Conservation (phyloP, 2,113 vertebrate species). For the Aptenodytes forsteri region DNA sequence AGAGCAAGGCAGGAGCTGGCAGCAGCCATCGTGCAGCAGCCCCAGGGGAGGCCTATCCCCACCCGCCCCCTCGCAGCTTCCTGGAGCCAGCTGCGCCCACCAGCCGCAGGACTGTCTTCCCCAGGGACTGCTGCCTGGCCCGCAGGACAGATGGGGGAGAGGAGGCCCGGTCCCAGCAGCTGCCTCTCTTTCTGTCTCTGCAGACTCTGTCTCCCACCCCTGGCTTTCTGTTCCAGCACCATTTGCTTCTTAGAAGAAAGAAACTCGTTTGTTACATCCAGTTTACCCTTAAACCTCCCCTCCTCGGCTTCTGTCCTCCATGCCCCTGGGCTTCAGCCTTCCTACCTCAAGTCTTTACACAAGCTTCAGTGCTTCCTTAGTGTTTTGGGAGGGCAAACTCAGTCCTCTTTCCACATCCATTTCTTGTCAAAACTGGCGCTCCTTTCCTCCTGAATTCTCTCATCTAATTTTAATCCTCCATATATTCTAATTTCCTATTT, state of each 20-base stretch:
- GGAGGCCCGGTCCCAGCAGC: not conserved
- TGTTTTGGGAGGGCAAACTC: not conserved
- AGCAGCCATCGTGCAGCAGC: accelerated
- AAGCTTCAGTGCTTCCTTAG: not conserved
- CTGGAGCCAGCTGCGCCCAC: not conserved
- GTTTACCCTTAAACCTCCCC: not conserved
- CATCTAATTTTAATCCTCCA: not conserved
- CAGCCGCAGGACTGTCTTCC: not conserved
- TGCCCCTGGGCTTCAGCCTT: not conserved
- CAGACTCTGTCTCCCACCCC: not conserved
- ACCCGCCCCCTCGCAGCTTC: accelerated
- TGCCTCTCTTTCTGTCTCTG: not conserved
- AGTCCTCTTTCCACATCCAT: not conserved
- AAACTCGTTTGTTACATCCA: not conserved
- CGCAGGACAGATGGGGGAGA: accelerated
- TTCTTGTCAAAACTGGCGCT: not conserved
- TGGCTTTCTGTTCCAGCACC: not conserved
- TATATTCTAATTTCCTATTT: not conserved
- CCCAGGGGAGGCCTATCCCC: too few relatives aligned
- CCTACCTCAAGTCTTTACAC: not conserved
- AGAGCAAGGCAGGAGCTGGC: not conserved
- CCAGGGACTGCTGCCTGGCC: too few relatives aligned
- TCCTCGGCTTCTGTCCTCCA: not conserved
- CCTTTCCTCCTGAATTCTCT: not conserved
- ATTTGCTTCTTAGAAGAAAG: not conserved